Base-by-base conservation (phyloP, 2,113 vertebrate species). In the Aphelocoma coerulescens region DNA sequence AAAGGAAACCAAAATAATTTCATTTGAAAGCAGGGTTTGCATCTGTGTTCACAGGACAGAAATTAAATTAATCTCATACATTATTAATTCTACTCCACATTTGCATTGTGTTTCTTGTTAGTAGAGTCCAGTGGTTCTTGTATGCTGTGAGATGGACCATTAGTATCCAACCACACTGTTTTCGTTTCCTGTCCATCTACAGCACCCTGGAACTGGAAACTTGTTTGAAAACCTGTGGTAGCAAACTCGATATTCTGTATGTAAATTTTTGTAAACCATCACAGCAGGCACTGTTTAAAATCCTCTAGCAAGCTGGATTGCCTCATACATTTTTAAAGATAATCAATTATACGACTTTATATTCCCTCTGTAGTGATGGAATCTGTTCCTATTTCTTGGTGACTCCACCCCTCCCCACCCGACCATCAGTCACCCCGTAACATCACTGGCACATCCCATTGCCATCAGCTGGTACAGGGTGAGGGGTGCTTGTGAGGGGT, bases 341-440 rank as follows among this genome's bases (percentile, higher is more conserved):
- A 44, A 88, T 87, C 49, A 81, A 2, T 62, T 83, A 35, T 32
- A 88, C 6, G 13, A 26, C 35, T 68, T 91, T 43, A 32, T 68
- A 61, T 89, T 93, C n/a, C 39, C 54, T 93, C 33, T 3, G 2
- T 24, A 18, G 35, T 16, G 44, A 32, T 23, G 35, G 77, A 65
- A 51, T 86, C 86, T 67, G 32, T 46, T 75, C 17, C 84, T 79
- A 48, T 14, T 89, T 71, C 3, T 19, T 51, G 44, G 91, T 13
- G n/a, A 20, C 33, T 63, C 52, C 22, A 22, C 26, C 13, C 16
- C 46, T 54, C 14, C 32, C 23, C 20, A 5, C 7, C 37, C 2
- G 0, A 3, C 35, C 16, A 5, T 37, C n/a, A 14, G 8, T 59
- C 28, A 6, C 4, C 0, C 51, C 1, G 1, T 16, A 37, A 20